Base-by-base conservation (phyloP, 2,113 vertebrate genomes). In the Carassius auratus region DNA sequence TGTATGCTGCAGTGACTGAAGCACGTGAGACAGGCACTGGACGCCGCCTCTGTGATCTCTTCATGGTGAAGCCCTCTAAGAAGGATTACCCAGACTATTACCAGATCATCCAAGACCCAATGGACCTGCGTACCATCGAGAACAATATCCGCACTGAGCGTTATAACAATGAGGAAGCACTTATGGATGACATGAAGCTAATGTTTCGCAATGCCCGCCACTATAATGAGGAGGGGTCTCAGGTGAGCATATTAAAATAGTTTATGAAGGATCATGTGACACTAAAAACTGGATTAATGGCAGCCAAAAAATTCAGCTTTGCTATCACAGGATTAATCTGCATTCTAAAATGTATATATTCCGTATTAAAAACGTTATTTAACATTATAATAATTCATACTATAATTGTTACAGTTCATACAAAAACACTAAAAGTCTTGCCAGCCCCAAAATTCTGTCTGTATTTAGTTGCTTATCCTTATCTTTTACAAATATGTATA, bases 81-180 rank as follows among this genome's bases (percentile, higher is more conserved):
- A 99, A 99, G 90, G 98, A 99, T 92, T 99, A 99, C 87, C 97
- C 98, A 17, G 97, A 99, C 93, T 99, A 99, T 88, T 99, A 99
- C 86, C 97, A 99, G 86, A 97, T 99, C 74, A 99, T 99, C 87
- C 93, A 97, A 59, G 98, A 99, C 87, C 98, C 98, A 4, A 97
- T 99, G 97, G 98, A 99, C 93, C 91, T 99, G 90, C 98, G 97
- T 92, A 99, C 96, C 90, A 97, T 99, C 52, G 98, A 99, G 85
- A 94, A 97, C 92, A 98, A 97, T 89, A 93, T 99, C 85, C 97
- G 97, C 84, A 95, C 89, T 23, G 98, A 99, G 13, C 98, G 98
- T 89, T 99, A 99, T 0, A 19, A 82, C 21, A 96, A 91, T 0
- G 97, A 98, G 68, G 98, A 99, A 14, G 94, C 95, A 15, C 95